Evolutionary conservation across 2,888 invertebrate species (phyloP).

Genomic region (Neoscelio sp.): DNA sequence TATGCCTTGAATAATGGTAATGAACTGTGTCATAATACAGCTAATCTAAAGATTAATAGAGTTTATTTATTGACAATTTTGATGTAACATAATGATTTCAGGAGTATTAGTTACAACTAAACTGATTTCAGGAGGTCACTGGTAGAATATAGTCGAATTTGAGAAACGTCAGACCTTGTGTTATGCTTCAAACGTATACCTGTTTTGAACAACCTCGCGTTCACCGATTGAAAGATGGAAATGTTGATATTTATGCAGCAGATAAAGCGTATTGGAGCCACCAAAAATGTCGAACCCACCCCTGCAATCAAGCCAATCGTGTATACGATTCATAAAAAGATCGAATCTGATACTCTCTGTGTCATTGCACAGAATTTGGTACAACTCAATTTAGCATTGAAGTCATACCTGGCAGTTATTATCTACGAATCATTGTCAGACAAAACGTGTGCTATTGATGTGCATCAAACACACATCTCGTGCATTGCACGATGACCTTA

Average conservation of each 20-base stretch:
- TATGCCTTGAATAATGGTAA: no score
- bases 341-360: slow-evolving; percentile 21
- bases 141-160: slow-evolving; percentile 33
- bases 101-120: no score
- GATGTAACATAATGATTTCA: no score
- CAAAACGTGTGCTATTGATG: slow-evolving; percentile 42
- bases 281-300: slow-evolving; percentile 32
- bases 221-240: slow-evolving; percentile 21
- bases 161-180: slow-evolving; percentile 17
- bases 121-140: no score
- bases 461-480: slow-evolving; percentile 12
- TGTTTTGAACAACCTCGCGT: slow-evolving; percentile 17
- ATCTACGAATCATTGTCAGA: slow-evolving; percentile 36
- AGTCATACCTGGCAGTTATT: slow-evolving; percentile 29
- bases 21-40: no score
- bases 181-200: slow-evolving; percentile 23
- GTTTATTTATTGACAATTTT: no score
- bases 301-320: slow-evolving; percentile 37
- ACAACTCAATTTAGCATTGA: slow-evolving; percentile 20
- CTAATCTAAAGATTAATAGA: no score
- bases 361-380: slow-evolving; percentile 9
- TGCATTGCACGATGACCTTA: not conserved
- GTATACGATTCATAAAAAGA: slow-evolving; percentile 29
- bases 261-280: slow-evolving; percentile 25
- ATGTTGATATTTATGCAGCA: slow-evolving; percentile 41